phyloP scores from a whole-genome alignment of 1,140 invertebrate genomes.

The Tribolium madens region DNA sequence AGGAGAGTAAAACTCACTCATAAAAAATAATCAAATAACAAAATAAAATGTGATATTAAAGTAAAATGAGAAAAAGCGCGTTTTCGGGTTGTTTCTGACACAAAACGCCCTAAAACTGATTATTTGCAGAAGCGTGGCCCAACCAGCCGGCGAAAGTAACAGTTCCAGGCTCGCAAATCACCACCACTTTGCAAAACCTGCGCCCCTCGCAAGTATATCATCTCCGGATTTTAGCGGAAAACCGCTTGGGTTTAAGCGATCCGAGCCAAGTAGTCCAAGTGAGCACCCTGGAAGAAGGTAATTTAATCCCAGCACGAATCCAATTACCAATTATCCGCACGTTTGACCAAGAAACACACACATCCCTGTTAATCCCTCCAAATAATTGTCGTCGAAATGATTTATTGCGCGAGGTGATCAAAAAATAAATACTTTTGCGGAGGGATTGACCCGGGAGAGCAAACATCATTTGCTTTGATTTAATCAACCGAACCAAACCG shows the following conservation, averaged over 20 bases:
- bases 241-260: conserved; percentile 86
- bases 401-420: background rate
- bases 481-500: conserved; percentile 31
- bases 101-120: background rate
- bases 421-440: too few species aligned
- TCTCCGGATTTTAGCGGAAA: conserved; percentile 89
- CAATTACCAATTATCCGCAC: background rate
- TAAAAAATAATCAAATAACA: too few species aligned
- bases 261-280: conserved; percentile 87
- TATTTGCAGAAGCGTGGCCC: conserved; percentile 76
- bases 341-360: background rate
- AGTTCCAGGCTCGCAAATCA: conserved; percentile 82
- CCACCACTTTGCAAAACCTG: conserved; percentile 82
- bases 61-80: too few species aligned
- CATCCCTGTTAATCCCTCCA: background rate
- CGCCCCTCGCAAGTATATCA: conserved; percentile 92
- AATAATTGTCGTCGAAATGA: background rate
- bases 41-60: too few species aligned
- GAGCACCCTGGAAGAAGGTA: conserved; percentile 84
- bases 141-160: conserved; percentile 82
- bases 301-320: conserved; percentile 10
- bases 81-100: too few species aligned
- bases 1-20: too few species aligned
- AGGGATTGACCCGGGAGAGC: background rate
- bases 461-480: conserved; percentile 12